A percentile compares a stretch with the other conserved stretches of the same genome.
These are phyloP conservation scores for Eupeodes corollae DNA, from an alignment of 1,140 invertebrate species.

Conservation along the genomic window DNA sequence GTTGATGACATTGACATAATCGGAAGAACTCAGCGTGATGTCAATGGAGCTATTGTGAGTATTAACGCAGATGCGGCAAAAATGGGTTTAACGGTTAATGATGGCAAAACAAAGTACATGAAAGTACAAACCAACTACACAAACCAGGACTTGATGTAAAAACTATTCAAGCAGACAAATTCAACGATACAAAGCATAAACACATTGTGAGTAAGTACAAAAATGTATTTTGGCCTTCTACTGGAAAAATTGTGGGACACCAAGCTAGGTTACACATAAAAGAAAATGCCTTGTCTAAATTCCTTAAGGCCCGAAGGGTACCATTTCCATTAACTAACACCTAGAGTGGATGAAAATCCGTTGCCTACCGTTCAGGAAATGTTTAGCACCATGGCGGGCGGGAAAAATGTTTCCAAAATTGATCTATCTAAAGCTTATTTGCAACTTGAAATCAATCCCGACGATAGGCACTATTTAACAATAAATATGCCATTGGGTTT, in stretches of 20 bases:
- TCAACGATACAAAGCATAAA: too few relatives aligned
- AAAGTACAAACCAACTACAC: background rate
- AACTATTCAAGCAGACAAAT: too few relatives aligned
- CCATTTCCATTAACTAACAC: background rate
- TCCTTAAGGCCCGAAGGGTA: background rate
- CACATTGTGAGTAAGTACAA: background rate
- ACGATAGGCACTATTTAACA: slow-evolving; percentile 11
- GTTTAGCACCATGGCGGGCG: slow-evolving; percentile 12
- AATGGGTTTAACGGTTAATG: too few relatives aligned
- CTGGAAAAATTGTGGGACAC: too few relatives aligned
- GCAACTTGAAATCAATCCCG: slow-evolving; percentile 11
- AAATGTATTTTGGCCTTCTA: background rate
- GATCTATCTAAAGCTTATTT: slow-evolving; percentile 17
- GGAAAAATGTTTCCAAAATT: slow-evolving; percentile 15
- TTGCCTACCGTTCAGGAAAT: slow-evolving; percentile 19
- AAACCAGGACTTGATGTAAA: background rate
- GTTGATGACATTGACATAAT: too few relatives aligned
- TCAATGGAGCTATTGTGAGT: too few relatives aligned
- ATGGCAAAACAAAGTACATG: too few relatives aligned
- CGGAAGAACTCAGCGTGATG: too few relatives aligned
- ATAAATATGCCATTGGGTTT: slow-evolving; percentile 15
- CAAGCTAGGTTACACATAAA: background rate
- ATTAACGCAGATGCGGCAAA: too few relatives aligned
- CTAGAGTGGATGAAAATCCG: slow-evolving; percentile 12
- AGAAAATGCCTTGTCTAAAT: background rate